phyloP scores from a whole-genome alignment of 1,140 invertebrate species.

The Mamestra configurata region DNA sequence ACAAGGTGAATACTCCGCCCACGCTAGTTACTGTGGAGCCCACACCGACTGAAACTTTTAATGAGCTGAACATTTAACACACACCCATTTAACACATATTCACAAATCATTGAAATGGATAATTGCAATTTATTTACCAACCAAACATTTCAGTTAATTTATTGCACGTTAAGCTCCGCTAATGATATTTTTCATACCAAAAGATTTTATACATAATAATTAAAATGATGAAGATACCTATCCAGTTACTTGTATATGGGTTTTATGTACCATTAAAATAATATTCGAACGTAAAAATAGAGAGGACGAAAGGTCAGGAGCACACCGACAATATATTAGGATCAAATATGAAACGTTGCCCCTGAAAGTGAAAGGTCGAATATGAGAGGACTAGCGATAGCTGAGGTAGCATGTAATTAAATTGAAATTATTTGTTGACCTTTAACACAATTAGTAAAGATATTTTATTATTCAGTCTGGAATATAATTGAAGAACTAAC shows the following conservation, averaged over 20 bases:
- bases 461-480: background rate
- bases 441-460: background rate
- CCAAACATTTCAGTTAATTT: slow-evolving; percentile 9
- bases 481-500: background rate
- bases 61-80: too few species aligned
- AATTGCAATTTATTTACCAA: background rate
- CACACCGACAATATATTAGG: slow-evolving; percentile 22
- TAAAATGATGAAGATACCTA: slow-evolving; percentile 27
- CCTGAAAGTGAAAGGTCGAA: slow-evolving; percentile 30
- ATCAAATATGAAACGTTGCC: slow-evolving; percentile 34
- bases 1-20: slow-evolving; percentile 52
- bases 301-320: slow-evolving; percentile 6
- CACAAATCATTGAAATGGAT: slow-evolving; percentile 25
- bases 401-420: slow-evolving; percentile 12
- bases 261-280: slow-evolving; percentile 34
- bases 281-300: slow-evolving; percentile 29
- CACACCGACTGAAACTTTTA: slow-evolving; percentile 35
- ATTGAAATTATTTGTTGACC: slow-evolving; percentile 13
- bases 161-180: background rate
- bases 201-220: slow-evolving; percentile 24
- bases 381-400: slow-evolving; percentile 10
- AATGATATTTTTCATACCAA: slow-evolving; percentile 13
- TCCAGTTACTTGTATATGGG: slow-evolving; percentile 22
- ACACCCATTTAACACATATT: slow-evolving; percentile 12
- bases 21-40: slow-evolving; percentile 9